Conservation (phyloP, 35 echinoderm and acorn worm genomes). For the Eucidaris tribuloides region DNA sequence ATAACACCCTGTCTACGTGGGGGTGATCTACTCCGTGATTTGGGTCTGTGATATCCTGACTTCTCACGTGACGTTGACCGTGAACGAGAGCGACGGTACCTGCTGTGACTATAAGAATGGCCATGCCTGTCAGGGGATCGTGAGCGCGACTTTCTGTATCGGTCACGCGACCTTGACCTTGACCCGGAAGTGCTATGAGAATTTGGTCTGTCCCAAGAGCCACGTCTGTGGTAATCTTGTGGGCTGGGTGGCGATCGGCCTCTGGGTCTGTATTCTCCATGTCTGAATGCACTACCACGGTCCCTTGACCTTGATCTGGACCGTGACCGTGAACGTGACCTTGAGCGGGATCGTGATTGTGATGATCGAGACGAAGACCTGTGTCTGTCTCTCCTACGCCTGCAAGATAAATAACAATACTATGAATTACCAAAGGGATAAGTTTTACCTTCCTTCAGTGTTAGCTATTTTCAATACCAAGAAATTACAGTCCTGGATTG, state of each 20-base stretch:
- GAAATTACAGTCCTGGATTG: too few species aligned
- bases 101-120: background rate
- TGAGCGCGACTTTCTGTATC: slow-evolving; percentile 37
- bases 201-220: background rate
- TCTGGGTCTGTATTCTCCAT: background rate
- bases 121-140: slow-evolving; percentile 18
- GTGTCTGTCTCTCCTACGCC: background rate
- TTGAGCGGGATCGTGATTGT: too few species aligned
- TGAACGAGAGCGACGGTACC: slow-evolving; percentile 27
- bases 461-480: too few species aligned
- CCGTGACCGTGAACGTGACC: slow-evolving; percentile 21
- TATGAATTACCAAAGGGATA: background rate
- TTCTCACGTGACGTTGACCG: slow-evolving; percentile 28
- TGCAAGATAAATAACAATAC: background rate
- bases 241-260: background rate
- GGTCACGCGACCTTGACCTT: slow-evolving; percentile 43
- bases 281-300: background rate
- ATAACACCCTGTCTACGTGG: background rate
- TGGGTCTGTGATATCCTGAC: slow-evolving; percentile 17
- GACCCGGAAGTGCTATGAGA: slow-evolving; percentile 41
- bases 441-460: background rate
- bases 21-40: background rate
- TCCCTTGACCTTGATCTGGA: slow-evolving; percentile 16
- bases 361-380: too few species aligned
- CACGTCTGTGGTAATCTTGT: too few species aligned